These are phyloP conservation scores for Oreocharis arfaki DNA, from an alignment of 2,113 vertebrate genomes.

Conservation along the genomic window DNA sequence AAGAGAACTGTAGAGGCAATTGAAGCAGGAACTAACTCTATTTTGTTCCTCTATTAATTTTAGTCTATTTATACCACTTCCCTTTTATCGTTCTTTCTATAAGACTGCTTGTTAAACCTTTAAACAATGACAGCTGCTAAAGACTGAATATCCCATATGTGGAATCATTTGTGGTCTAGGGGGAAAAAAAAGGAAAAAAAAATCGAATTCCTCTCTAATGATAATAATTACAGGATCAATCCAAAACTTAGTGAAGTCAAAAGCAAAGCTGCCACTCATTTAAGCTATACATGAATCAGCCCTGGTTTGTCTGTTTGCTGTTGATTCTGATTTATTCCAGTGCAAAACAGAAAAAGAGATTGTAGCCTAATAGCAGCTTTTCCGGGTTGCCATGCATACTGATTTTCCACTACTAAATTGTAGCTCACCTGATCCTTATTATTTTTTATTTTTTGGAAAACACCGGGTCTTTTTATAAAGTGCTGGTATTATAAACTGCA, in stretches of 20 bases:
- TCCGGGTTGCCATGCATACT: background rate
- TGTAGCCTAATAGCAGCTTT: background rate
- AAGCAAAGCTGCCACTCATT: background rate
- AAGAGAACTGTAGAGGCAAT: slow-evolving; percentile 8
- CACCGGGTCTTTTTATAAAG: slow-evolving; percentile 50
- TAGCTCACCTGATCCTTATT: slow-evolving; percentile 15
- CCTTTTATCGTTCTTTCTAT: slow-evolving; percentile 31
- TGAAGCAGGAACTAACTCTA: slow-evolving; percentile 18
- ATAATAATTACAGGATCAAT: slow-evolving; percentile 17
- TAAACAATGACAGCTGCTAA: slow-evolving; percentile 51
- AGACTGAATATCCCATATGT: slow-evolving; percentile 4
- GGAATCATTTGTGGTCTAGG: background rate
- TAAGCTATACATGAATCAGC: background rate
- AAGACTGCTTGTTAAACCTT: slow-evolving; percentile 37
- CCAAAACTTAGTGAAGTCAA: background rate
- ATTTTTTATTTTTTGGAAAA: slow-evolving; percentile 38
- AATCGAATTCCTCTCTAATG: slow-evolving; percentile 8
- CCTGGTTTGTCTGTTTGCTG: background rate
- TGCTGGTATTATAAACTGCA: slow-evolving; percentile 40
- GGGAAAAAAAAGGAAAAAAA: background rate
- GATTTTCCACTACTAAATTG: background rate
- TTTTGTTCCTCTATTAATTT: slow-evolving; percentile 45
- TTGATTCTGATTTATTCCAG: slow-evolving; percentile 6
- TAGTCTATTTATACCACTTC: slow-evolving; percentile 50
- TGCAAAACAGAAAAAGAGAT: background rate